These are phyloP conservation scores for Circaetus gallicus DNA, from an alignment of 2,113 vertebrate genomes.

Conservation along the genomic window DNA sequence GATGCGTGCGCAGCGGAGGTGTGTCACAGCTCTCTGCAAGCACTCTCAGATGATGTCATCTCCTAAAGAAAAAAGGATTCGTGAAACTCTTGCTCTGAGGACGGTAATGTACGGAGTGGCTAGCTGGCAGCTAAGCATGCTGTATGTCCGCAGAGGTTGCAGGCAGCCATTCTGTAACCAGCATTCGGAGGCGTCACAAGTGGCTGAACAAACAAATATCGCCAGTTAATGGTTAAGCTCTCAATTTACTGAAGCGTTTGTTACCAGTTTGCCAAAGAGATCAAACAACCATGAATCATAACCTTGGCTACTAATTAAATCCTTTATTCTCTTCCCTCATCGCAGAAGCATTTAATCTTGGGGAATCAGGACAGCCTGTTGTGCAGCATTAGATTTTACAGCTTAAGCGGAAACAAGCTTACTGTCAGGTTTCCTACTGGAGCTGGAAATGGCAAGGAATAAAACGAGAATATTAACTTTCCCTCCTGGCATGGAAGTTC, in stretches of 20 bases:
- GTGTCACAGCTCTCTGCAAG: not conserved
- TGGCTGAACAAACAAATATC: conserved; percentile 47
- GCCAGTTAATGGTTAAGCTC: conserved; percentile 58
- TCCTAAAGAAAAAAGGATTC: not conserved
- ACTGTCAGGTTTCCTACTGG: not conserved
- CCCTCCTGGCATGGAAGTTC: not conserved
- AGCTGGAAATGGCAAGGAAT: conserved; percentile 6
- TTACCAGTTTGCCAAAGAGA: conserved; percentile 49
- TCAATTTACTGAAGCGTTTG: conserved; percentile 28
- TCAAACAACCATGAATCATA: conserved; percentile 51
- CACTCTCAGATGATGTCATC: not conserved
- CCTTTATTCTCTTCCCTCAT: conserved; percentile 43
- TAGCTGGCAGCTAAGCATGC: not conserved
- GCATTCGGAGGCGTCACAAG: conserved; percentile 20
- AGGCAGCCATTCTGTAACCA: not conserved
- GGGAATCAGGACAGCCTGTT: conserved; percentile 7
- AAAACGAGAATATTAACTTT: conserved; percentile 3
- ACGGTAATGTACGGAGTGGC: accelerated
- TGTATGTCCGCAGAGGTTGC: not conserved
- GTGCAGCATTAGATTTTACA: not conserved
- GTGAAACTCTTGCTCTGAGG: not conserved
- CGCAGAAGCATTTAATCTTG: conserved; percentile 38
- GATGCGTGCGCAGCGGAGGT: accelerated
- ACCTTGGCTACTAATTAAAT: conserved; percentile 67
- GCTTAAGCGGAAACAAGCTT: not conserved